Evolutionary conservation across 2,888 invertebrate genomes (phyloP).

Genomic region (Cenopis cana): DNA sequence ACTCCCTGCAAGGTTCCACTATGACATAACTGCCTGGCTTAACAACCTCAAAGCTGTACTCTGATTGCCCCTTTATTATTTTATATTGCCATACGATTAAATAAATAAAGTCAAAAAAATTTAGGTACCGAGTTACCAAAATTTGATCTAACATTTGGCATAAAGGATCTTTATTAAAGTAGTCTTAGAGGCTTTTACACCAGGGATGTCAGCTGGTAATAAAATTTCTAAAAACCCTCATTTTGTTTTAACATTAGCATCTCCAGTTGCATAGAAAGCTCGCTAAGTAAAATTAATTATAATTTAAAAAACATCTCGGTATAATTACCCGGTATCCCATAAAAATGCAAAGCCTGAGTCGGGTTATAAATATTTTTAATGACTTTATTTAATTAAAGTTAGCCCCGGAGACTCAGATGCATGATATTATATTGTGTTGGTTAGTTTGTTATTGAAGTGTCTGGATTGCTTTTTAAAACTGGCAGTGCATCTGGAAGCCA

Average conservation of each 20-base stretch:
- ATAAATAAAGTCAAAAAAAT: no score
- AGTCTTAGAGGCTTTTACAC: no score
- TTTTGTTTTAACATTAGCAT: not conserved
- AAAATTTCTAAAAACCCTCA: not conserved
- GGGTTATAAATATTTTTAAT: constrained; percentile 81
- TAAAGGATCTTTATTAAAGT: no score
- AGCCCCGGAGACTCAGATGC: constrained; percentile 56
- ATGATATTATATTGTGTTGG: constrained; percentile 32
- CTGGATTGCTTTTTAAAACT: not conserved
- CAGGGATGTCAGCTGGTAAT: no score
- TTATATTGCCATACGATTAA: no score
- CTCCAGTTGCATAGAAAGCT: constrained; percentile 12
- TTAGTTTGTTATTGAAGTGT: constrained; percentile 18
- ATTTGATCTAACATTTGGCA: no score
- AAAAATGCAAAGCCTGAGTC: constrained; percentile 73
- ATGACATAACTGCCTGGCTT: no score
- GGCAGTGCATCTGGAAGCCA: not conserved
- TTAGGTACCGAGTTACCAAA: no score
- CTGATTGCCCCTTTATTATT: no score
- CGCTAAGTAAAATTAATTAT: constrained; percentile 34
- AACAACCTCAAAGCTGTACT: no score
- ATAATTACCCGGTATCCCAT: constrained; percentile 60
- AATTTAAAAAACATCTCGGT: constrained; percentile 47
- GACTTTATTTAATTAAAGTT: constrained; percentile 75
- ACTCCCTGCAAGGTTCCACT: no score